Evolutionary conservation across 2,797 vertebrate genomes (phyloP), one percentile per base, ranked within the genome.

Genomic region (Trematomus bernacchii): DNA sequence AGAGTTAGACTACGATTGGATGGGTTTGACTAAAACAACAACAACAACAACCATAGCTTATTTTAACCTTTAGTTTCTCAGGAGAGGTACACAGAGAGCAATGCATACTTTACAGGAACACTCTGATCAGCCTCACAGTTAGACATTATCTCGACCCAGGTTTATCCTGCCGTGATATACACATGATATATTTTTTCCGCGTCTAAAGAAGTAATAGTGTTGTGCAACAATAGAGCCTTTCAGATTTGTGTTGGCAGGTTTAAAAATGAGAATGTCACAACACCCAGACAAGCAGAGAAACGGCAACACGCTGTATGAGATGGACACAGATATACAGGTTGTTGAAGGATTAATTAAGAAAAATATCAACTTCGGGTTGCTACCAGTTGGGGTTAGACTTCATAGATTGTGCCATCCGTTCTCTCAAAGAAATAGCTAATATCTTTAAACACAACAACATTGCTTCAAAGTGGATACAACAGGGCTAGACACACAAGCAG

Each of bases 11-110:
- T 71, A 59, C 43, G 50, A 81, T 70, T 63, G n/a, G 44, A 67
- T 53, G 33, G 61, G 27, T 81, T 62, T 76, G 63, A 73, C 54
- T 11, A 76, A 75, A 60, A 30, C 27, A 60, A 53, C 60, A 58
- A 53, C 60, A 58, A 23, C 66, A 74, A 9, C 66, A 74, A 9
- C 30, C 0, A 18, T 6, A 59, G 43, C 44, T 73, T 43, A 0
- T 74, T 67, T 68, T 54, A 66, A 75, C 30, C 48, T 54, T 66
- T 30, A 64, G 71, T 47, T 52, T 76, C 33, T 18, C 23, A 37
- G 21, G 10, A 10, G 18, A 66, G 51, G 18, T 59, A 27, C 43
- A 48, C 54, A 59, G 51, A 65, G 47, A 78, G 43, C 18, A 43
- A 1, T 14, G 19, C 43, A 46, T 50, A n/a, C 44, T 64, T 55